A percentile compares a stretch with the other conserved stretches of the same genome.
phyloP scores from a whole-genome alignment of 2,888 invertebrate species.

The Camptogramma bilineatum region DNA sequence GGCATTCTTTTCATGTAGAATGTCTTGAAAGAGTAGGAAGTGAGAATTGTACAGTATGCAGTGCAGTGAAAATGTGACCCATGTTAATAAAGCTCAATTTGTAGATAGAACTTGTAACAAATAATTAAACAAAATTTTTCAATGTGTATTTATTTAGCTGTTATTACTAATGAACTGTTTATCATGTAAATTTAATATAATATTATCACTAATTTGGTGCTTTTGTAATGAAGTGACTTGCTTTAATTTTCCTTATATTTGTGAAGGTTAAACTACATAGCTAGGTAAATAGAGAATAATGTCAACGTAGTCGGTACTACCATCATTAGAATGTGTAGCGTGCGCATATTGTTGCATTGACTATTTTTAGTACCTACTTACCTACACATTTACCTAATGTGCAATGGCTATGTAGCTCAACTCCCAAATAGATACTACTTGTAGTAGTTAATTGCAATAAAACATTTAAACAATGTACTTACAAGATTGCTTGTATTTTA shows the following conservation, averaged over 20 bases:
- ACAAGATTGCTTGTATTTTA: no score
- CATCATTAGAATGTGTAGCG: background rate
- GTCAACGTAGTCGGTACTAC: background rate
- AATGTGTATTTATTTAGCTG: conserved; percentile 46
- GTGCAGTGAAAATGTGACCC: conserved; percentile 77
- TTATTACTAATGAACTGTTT: conserved; percentile 43
- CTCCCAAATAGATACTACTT: no score
- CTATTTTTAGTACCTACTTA: background rate
- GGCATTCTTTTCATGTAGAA: conserved; percentile 94
- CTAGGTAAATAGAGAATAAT: background rate
- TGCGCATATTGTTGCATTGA: background rate
- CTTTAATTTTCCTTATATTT: conserved; percentile 59
- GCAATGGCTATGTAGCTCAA: background rate
- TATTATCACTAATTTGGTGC: conserved; percentile 62
- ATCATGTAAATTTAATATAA: conserved; percentile 47
- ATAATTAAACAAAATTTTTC: conserved; percentile 52
- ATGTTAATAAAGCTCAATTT: conserved; percentile 58
- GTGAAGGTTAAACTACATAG: conserved; percentile 6
- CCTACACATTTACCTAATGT: background rate
- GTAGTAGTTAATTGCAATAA: no score
- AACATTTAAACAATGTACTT: no score
- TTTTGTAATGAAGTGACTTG: conserved; percentile 71
- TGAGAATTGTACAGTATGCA: conserved; percentile 72
- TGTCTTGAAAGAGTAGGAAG: conserved; percentile 86
- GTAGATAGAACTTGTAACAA: conserved; percentile 57